Base-by-base conservation (phyloP, 1,140 invertebrate genomes). In the Saxidomus purpurata region DNA sequence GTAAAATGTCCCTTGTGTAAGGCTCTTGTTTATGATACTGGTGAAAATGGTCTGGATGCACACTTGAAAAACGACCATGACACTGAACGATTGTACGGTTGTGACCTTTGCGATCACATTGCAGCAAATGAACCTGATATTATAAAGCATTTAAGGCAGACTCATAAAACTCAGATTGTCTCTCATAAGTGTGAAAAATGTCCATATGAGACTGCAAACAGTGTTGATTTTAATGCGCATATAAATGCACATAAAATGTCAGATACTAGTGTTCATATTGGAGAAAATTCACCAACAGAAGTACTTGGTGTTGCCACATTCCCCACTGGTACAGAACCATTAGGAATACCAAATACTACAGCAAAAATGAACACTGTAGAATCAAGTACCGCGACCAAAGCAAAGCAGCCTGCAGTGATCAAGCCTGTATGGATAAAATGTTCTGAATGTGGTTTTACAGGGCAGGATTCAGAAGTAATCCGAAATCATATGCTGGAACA, bases 381-480 rank as follows among this genome's bases (percentile, higher is more conserved):
- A 40, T 49, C 43, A 28, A 84, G 40, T 49, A 17, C 38, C 3
- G 63, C 40, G 22, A 31, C 49, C 9, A 28, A 13, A 22, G 0
- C 34, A 17, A 61, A 59, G 22, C 87, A 89, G 52, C 80, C 87
- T 6, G 71, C 67, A 28, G 69, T 89, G 17, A 82, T 89, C 38
- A 89, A 89, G 34, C 87, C 87, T 55, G 69, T 89, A n/a, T 89
- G 85, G 81, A 93, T 95, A 22, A 94, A 95, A 76, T 95, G 95
- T 89, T 92, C 95, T 0, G 95, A 94, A 77, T 95, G 95, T 93
- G 94, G 95, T 9, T 95, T 94, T 90, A 91, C 93, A 15, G 91
- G 93, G 13, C 83, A 84, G 38, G 91, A 93, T 67, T 90, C 91
- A 40, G 92, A 94, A 34, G 74, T 91, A 1, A 93, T 95, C 88